Evolutionary conservation across 2,888 invertebrate species (phyloP), one percentile per base, ranked within the genome.

Genomic region (Idaea dimidiata): DNA sequence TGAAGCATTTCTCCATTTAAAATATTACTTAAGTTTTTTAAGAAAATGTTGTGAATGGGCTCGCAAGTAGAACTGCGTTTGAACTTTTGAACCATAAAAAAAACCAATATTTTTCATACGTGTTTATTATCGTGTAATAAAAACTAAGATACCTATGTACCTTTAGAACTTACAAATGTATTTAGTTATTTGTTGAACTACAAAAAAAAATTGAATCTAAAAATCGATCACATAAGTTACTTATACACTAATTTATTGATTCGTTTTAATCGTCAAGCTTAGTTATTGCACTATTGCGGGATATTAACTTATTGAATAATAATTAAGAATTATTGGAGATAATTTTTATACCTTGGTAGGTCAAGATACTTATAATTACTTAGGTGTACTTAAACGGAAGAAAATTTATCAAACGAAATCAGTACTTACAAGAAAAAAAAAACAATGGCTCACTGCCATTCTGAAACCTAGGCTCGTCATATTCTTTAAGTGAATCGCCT

Each of bases 141-240:
- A 43, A 43, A 43, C 43, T 43, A 7, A 43, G 8, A 43, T 43
- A 43, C 43, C 14, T 43, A 8, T 7, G 43, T 14, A 14, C 8
- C 43, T 76, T 75, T 68, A 16, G 24, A 62, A 73, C 67, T 71
- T 24, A 24, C 24, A 24, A 24, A 24, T 24, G 24, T 24, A 24
- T 24, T 24, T 65, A 69, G 66, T 65, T 33, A 57, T 59, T 60
- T 59, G 77, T 71, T 67, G 78, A 83, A 81, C 81, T 84, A 83
- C 82, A 85, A 80, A 80, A 81, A n/a, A 77, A 64, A 76, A 73
- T 77, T 72, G 76, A 77, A 77, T 80, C 76, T 79, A 79, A 71
- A 78, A 78, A 77, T 75, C 72, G 76, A 83, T 85, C 85, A 84
- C 85, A 82, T 77, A 77, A 75, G 79, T 80, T 75, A 76, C 72